A percentile compares a stretch with the other conserved stretches of the same genome.
Evolutionary conservation across 2,888 invertebrate genomes (phyloP).

Genomic region (Hyppa rectilinea): DNA sequence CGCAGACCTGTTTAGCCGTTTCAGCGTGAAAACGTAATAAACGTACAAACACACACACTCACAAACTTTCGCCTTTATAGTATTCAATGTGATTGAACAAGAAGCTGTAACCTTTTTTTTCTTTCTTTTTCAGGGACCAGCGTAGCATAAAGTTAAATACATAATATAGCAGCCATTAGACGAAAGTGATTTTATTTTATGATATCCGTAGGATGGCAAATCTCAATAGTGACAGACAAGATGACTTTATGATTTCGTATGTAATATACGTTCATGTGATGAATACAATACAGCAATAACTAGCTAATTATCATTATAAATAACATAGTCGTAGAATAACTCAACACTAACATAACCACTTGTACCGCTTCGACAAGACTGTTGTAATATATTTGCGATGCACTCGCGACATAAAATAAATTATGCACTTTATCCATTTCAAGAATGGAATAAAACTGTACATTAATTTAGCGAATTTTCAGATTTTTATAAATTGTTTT

Average conservation of each 20-base stretch:
- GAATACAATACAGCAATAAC: conserved; percentile 40
- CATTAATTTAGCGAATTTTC: conserved; percentile 54
- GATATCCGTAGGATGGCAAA: conserved; percentile 28
- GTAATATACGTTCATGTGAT: conserved; percentile 40
- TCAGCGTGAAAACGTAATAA: no score
- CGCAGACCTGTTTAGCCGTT: no score
- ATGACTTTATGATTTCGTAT: conserved; percentile 24
- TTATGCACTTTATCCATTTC: conserved; percentile 58
- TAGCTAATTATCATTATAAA: conserved; percentile 17
- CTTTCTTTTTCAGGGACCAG: conserved; percentile 56
- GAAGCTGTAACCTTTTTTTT: neutral
- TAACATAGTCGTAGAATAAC: conserved; percentile 37
- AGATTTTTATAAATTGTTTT: conserved; percentile 73
- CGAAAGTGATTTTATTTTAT: conserved; percentile 29
- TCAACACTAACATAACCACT: conserved; percentile 32
- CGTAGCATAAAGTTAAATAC: conserved; percentile 40
- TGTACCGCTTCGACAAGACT: conserved; percentile 65
- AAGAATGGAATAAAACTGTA: conserved; percentile 60
- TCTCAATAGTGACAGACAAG: conserved; percentile 40
- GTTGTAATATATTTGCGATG: conserved; percentile 65
- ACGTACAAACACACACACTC: no score
- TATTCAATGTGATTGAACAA: no score
- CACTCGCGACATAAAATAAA: conserved; percentile 37
- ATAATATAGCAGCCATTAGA: conserved; percentile 10
- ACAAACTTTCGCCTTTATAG: no score